Base-by-base conservation (phyloP, 2,888 invertebrate species). In the Nowickia ferox region DNA sequence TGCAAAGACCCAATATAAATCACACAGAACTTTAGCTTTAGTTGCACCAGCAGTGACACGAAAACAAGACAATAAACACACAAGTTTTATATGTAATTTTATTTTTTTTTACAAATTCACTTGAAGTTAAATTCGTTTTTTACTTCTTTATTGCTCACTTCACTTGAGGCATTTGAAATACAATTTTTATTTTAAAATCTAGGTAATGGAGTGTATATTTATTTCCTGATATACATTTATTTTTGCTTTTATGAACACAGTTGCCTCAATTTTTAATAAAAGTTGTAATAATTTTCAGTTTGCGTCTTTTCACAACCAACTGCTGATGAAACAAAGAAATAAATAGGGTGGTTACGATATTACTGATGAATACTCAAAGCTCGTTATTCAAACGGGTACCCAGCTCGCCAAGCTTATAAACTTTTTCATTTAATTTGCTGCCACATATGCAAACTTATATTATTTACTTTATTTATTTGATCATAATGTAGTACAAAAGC, bases 271-370 rank as follows among this genome's bases (percentile, higher is more conserved):
- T 9, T 61, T 74, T 63, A 30, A 38, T 44, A 66, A 86, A 55
- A 84, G 69, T 2, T 66, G 59, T 53, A 87, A 81, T 63, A 80
- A 63, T 76, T 51, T 48, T 72, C 71, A 8, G 78, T 40, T 55
- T 78, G 68, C 53, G 66, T 72, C 76, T 8, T 6, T 6, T 6
- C 30, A 30, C 30, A 30, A 30, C 30, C 53, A 80, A 69, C 65
- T 76, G 69, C 80, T 76, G 76, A 75, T 76, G 74, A 80, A 76
- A 84, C 84, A 84, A 84, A 80, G 79, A 75, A 84, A 84, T 80
- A 57, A 57, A 55, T 69, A 61, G 51, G 9, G 59, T 0, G 48
- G 68, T 22, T 11, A 8, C 13, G n/a, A 0, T 17, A 15, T 8
- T 13, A 17, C 17, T 48, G 13, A 10, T 17, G 51, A 51, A 42